phyloP scores from a whole-genome alignment of 2,888 invertebrate genomes.

The Caenorhabditis becei region DNA sequence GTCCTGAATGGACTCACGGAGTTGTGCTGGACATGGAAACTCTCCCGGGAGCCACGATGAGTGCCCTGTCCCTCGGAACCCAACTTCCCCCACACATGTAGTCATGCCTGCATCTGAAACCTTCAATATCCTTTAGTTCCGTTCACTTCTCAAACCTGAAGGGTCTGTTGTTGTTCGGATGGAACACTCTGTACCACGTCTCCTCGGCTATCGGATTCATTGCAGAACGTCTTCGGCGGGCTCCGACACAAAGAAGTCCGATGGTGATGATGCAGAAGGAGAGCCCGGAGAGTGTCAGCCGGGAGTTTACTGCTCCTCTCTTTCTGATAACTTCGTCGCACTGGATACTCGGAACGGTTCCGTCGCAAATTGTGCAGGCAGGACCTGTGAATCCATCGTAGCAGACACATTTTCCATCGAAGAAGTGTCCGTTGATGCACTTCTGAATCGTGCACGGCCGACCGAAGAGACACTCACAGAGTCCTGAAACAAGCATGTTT shows the following conservation, averaged over 20 bases:
- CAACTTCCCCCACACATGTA: constrained; percentile 70
- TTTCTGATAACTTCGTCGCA: constrained; percentile 55
- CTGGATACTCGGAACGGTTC: constrained; percentile 34
- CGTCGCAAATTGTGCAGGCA: constrained; percentile 65
- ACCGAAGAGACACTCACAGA: constrained; percentile 58
- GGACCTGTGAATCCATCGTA: constrained; percentile 63
- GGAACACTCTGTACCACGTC: constrained; percentile 71
- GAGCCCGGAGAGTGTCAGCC: constrained; percentile 71
- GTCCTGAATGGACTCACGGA: constrained; percentile 28
- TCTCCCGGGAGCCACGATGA: constrained; percentile 66
- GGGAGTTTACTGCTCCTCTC: constrained; percentile 68
- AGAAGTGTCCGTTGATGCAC: constrained; percentile 66
- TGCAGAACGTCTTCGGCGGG: constrained; percentile 60
- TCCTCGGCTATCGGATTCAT: constrained; percentile 62
- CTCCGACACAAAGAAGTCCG: constrained; percentile 72
- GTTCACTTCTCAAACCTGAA: constrained; percentile 41
- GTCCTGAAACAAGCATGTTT: constrained; percentile 30
- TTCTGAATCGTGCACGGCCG: constrained; percentile 52
- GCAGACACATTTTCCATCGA: constrained; percentile 60
- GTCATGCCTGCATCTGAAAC: constrained; percentile 68
- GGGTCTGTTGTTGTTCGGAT: constrained; percentile 60
- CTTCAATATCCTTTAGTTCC: constrained; percentile 4
- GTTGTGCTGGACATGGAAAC: constrained; percentile 58
- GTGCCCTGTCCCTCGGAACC: constrained; percentile 69
- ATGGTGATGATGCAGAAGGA: constrained; percentile 75